These are phyloP conservation scores for Spodoptera picta DNA, from an alignment of 2,888 invertebrate species.

Conservation along the genomic window DNA sequence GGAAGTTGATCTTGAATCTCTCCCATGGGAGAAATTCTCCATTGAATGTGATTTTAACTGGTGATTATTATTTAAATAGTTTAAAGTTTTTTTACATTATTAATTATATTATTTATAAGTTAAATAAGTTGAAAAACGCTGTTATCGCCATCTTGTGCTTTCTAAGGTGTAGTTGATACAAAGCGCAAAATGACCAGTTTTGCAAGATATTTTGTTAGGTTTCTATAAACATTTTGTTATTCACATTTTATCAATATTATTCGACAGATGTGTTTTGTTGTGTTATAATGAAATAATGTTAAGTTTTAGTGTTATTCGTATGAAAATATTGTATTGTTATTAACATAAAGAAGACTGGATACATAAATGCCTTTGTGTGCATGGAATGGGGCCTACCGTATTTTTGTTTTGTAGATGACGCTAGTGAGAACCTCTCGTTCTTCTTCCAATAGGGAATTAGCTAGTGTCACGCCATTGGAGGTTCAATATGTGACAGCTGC, in stretches of 20 bases:
- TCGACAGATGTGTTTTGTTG: no score
- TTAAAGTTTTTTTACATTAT: neutral
- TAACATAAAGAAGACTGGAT: slow-evolving; percentile 52
- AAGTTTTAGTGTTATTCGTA: slow-evolving; percentile 14
- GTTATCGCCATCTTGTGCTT: neutral
- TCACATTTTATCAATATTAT: no score
- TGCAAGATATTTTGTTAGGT: neutral
- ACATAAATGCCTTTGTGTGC: slow-evolving; percentile 33
- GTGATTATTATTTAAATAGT: neutral
- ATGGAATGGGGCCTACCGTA: neutral
- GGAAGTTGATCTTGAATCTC: neutral
- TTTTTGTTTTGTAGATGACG: no score
- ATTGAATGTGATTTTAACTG: neutral
- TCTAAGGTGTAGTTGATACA: no score
- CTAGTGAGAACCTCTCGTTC: no score
- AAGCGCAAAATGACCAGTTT: neutral
- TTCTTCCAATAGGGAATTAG: no score
- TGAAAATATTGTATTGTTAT: slow-evolving; percentile 32
- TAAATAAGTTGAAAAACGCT: neutral
- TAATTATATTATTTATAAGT: no score
- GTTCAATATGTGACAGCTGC: no score
- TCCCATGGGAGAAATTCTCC: neutral
- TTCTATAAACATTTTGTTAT: neutral
- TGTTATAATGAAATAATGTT: slow-evolving; percentile 11
- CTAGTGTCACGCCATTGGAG: no score